phyloP scores from a whole-genome alignment of 2,797 vertebrate species.

The Pitangus sulphuratus region DNA sequence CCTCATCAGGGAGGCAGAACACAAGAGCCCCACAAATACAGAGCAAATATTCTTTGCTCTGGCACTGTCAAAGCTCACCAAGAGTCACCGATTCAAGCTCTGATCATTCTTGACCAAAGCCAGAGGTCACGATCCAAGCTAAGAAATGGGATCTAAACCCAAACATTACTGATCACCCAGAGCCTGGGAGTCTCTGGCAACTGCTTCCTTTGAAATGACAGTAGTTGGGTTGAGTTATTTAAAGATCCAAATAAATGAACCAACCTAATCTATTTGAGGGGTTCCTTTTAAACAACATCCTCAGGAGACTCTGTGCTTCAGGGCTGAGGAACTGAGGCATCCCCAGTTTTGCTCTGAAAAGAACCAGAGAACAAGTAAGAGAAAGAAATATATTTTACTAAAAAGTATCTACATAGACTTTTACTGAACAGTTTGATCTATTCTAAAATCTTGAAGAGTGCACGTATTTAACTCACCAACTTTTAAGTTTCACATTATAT shows the following conservation, averaged over 20 bases:
- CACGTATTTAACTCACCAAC: not conserved
- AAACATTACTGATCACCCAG: not conserved
- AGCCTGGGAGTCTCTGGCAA: not conserved
- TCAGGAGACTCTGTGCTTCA: slow-evolving; percentile 96
- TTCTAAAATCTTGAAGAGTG: not conserved
- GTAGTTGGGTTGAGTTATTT: not conserved
- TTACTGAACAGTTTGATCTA: not conserved
- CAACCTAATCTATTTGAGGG: slow-evolving; percentile 94
- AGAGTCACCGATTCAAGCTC: not conserved
- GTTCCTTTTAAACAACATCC: slow-evolving; percentile 98
- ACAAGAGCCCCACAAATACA: not conserved
- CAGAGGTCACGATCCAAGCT: not conserved
- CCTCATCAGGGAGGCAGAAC: not conserved
- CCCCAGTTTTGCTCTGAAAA: slow-evolving; percentile 91
- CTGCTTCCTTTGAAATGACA: not conserved
- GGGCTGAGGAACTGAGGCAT: slow-evolving; percentile 98
- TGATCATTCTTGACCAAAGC: not conserved
- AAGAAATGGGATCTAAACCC: not conserved
- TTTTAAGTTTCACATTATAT: not conserved
- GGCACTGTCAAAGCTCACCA: not conserved
- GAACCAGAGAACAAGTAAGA: not conserved
- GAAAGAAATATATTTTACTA: not conserved
- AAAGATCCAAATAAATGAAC: not conserved
- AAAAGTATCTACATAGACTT: not conserved
- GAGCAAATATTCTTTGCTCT: not conserved